Evolutionary conservation across 2,888 invertebrate genomes (phyloP).

Genomic region (Amphipyra tragopoginis): DNA sequence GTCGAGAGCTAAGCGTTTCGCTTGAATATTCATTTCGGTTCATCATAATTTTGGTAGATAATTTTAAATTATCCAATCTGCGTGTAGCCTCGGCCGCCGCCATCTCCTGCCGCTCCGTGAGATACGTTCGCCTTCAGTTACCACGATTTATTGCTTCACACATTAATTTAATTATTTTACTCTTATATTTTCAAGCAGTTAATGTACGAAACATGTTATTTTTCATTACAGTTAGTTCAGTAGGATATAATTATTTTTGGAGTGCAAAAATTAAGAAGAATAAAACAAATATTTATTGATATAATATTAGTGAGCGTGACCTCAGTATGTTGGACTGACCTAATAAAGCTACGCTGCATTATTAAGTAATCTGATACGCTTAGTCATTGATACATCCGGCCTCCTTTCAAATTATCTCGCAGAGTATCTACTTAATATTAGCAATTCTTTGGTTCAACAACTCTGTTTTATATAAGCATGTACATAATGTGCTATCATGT

Average conservation of each 20-base stretch:
- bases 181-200: constrained; percentile 47
- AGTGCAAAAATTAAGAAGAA: constrained; percentile 15
- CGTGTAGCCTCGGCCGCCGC: constrained; percentile 63
- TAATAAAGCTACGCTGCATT: constrained; percentile 55
- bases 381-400: constrained; percentile 72
- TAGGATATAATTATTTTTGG: constrained; percentile 16
- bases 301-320: constrained; percentile 44
- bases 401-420: constrained; percentile 66
- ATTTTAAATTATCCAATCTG: constrained; percentile 87
- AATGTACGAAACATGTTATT: constrained; percentile 35
- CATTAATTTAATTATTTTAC: constrained; percentile 73
- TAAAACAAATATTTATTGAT: constrained; percentile 42
- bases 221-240: constrained; percentile 30
- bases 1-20: constrained; percentile 84
- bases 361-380: constrained; percentile 72
- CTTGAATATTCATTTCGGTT: constrained; percentile 88
- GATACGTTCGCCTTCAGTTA: constrained; percentile 66
- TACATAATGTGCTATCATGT: neutral
- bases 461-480: constrained; percentile 12
- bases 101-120: constrained; percentile 58
- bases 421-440: constrained; percentile 46
- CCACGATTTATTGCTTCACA: constrained; percentile 80
- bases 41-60: constrained; percentile 87
- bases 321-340: constrained; percentile 52
- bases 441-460: constrained; percentile 49